Conservation (phyloP, 2,113 vertebrate genomes). For the Oceanodroma tethys region DNA sequence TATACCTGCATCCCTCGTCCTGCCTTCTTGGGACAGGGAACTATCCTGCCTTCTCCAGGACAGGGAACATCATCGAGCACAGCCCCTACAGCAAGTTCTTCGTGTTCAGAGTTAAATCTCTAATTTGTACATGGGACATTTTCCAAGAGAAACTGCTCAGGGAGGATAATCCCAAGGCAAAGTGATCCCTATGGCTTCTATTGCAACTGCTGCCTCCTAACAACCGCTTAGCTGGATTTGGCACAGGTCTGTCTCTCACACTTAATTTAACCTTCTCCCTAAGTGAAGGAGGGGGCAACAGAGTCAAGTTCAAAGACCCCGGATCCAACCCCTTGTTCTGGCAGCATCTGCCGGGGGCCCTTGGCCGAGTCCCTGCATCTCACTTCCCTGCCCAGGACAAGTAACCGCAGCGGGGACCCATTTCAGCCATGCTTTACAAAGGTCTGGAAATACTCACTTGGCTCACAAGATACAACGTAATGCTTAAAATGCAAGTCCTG, state of each 20-base stretch:
- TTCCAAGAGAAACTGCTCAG: background rate
- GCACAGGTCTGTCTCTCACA: background rate
- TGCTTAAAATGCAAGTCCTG: background rate
- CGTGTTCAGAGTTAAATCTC: background rate
- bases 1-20: background rate
- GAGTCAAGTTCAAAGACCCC: background rate
- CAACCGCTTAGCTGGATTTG: background rate
- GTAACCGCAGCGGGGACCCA: fast-evolving
- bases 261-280: background rate
- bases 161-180: background rate
- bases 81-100: background rate
- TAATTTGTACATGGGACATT: background rate
- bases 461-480: fast-evolving
- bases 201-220: background rate
- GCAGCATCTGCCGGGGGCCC: background rate
- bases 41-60: background rate
- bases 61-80: background rate
- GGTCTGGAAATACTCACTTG: background rate
- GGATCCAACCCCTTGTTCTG: background rate
- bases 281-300: background rate
- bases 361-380: background rate
- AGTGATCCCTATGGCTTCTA: background rate
- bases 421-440: background rate
- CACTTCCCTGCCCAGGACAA: background rate
- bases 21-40: background rate